A percentile compares a stretch with the other conserved stretches of the same genome.
Conservation (phyloP, 2,797 vertebrate species). For the Miichthys miiuy region DNA sequence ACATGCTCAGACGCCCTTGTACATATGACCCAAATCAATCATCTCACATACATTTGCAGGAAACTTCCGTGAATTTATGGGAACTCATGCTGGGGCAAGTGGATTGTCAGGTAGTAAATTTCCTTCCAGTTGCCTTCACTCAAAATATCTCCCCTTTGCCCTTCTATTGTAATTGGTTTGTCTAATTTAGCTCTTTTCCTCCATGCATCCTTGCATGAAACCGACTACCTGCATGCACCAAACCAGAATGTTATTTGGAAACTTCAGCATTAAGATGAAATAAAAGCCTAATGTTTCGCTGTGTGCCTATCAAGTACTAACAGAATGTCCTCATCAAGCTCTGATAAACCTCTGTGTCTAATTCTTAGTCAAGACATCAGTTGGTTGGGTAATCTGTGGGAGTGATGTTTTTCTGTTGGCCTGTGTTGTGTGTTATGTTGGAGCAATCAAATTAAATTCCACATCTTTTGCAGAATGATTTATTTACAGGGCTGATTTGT, state of each 20-base stretch:
- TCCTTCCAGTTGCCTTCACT: conserved; percentile 76
- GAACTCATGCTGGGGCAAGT: conserved; percentile 87
- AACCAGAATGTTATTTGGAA: conserved; percentile 26
- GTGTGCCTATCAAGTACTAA: conserved; percentile 53
- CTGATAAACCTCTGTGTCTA: conserved; percentile 24
- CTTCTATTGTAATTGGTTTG: conserved; percentile 58
- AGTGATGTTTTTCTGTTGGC: conserved; percentile 13
- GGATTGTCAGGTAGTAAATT: conserved; percentile 87
- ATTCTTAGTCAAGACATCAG: conserved; percentile 11
- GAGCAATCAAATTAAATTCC: background rate
- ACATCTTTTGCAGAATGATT: conserved; percentile 5
- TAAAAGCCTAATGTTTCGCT: conserved; percentile 16
- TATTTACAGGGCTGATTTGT: background rate
- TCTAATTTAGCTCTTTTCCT: conserved; percentile 45
- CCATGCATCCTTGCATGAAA: conserved; percentile 68
- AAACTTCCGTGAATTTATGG: conserved; percentile 89
- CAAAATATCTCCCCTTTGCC: conserved; percentile 43
- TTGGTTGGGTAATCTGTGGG: conserved; percentile 24
- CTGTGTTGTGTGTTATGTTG: background rate
- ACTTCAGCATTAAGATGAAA: conserved; percentile 6
- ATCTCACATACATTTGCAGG: conserved; percentile 87
- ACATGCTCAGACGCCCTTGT: conserved; percentile 57
- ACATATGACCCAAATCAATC: conserved; percentile 80
- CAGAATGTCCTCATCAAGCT: conserved; percentile 45
- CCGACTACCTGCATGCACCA: conserved; percentile 72